These are phyloP conservation scores for Lepus timidus DNA, from an alignment of 2,113 vertebrate species.

Conservation along the genomic window DNA sequence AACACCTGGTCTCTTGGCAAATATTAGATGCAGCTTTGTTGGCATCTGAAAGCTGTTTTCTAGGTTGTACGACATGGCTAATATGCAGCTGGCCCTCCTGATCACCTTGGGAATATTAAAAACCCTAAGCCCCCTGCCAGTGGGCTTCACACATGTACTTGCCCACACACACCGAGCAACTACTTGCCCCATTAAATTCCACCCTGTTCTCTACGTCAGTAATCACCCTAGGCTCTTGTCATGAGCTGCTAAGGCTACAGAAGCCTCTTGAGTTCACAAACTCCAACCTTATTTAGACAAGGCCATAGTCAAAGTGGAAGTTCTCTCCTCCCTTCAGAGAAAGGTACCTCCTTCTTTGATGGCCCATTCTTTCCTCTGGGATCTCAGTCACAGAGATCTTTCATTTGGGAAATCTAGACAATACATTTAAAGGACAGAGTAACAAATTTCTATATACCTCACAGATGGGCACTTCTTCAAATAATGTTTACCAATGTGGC, in stretches of 20 bases:
- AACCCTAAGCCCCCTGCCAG: background rate
- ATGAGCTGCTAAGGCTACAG: too few species aligned
- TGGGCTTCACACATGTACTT: background rate
- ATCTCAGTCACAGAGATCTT: too few species aligned
- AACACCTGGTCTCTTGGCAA: slow-evolving; percentile 68
- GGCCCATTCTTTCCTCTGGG: too few species aligned
- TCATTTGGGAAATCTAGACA: background rate
- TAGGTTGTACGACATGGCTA: background rate
- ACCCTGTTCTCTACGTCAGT: background rate
- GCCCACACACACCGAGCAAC: background rate
- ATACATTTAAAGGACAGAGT: background rate
- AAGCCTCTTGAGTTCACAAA: too few species aligned
- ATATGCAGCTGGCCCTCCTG: background rate
- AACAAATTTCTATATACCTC: background rate
- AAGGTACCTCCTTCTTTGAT: too few species aligned
- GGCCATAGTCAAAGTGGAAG: too few species aligned
- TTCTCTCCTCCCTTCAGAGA: too few species aligned
- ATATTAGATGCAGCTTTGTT: background rate
- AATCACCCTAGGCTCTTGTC: too few species aligned
- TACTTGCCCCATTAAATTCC: background rate
- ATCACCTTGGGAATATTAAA: background rate
- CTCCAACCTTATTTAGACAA: too few species aligned
- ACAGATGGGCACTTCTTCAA: background rate
- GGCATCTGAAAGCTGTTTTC: slow-evolving; percentile 27
- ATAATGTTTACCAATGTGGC: background rate